Conservation (phyloP, 2,888 invertebrate species). For the Netelia melanura region DNA sequence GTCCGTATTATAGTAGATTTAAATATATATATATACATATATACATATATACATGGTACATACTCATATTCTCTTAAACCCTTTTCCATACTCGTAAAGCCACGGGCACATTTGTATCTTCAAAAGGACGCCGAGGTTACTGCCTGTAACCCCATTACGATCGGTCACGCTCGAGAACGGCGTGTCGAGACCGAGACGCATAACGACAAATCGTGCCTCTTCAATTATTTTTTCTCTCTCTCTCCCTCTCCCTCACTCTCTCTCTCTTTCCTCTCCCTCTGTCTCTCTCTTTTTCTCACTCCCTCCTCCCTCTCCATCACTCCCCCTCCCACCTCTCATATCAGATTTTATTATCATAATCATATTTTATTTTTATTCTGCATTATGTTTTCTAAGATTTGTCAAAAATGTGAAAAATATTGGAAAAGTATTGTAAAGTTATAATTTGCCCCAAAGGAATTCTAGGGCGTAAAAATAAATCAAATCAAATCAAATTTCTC, state of each 20-base stretch:
- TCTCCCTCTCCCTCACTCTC: slow-evolving; percentile 19
- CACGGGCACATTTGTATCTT: slow-evolving; percentile 77
- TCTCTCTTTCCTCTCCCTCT: neutral
- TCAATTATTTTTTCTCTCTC: slow-evolving; percentile 60
- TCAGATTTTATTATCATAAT: too few relatives aligned
- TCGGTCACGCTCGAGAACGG: slow-evolving; percentile 74
- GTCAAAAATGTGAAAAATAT: too few relatives aligned
- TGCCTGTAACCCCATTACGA: slow-evolving; percentile 78
- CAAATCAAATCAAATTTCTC: too few relatives aligned
- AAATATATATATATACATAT: slow-evolving; percentile 29
- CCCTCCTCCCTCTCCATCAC: too few relatives aligned
- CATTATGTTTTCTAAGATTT: too few relatives aligned
- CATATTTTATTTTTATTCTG: too few relatives aligned
- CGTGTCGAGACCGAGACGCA: slow-evolving; percentile 61
- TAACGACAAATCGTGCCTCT: slow-evolving; percentile 69
- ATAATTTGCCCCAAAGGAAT: too few relatives aligned
- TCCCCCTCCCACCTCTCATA: too few relatives aligned
- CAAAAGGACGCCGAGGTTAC: slow-evolving; percentile 76
- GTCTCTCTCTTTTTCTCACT: too few relatives aligned
- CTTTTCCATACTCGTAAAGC: slow-evolving; percentile 65
- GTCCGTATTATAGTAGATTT: slow-evolving; percentile 23
- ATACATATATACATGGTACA: slow-evolving; percentile 7
- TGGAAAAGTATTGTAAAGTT: too few relatives aligned
- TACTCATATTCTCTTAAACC: slow-evolving; percentile 45
- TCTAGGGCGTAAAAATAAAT: too few relatives aligned